A percentile compares a stretch with the other conserved stretches of the same genome.
Evolutionary conservation across 2,113 vertebrate genomes (phyloP).

Genomic region (Atlantisia rogersi): DNA sequence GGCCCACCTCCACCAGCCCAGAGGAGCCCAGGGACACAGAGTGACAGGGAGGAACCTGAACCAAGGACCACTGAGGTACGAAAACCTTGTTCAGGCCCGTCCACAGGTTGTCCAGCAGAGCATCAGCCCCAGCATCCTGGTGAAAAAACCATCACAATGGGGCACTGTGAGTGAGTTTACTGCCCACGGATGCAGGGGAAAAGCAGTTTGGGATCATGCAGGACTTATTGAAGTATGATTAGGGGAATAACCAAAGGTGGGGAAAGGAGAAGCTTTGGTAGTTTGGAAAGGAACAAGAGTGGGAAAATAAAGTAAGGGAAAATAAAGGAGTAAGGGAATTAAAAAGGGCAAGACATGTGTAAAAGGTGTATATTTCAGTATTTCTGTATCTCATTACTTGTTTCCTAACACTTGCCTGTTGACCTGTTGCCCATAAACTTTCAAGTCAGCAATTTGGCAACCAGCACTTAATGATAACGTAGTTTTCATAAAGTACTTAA

Average conservation of each 20-base stretch:
- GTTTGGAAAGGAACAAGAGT: background rate
- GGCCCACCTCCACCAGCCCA: background rate
- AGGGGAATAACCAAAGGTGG: background rate
- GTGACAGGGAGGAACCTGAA: background rate
- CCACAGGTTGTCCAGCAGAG: background rate
- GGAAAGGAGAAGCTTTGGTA: background rate
- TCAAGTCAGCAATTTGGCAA: background rate
- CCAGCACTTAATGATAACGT: background rate
- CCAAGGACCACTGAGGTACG: background rate
- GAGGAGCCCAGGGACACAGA: background rate
- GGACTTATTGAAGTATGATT: background rate
- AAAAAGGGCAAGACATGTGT: background rate
- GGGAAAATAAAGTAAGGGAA: background rate
- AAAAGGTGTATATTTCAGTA: background rate
- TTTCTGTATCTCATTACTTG: background rate
- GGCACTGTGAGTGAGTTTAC: background rate
- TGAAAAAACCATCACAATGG: background rate
- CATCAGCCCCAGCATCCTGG: background rate
- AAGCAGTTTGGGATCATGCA: background rate
- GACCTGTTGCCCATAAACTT: background rate
- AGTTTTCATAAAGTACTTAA: background rate
- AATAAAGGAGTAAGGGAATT: background rate
- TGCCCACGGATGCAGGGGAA: background rate
- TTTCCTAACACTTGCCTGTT: background rate
- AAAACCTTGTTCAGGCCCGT: background rate